Conservation (phyloP, 2,888 invertebrate species). For the Abscondita cerata region DNA sequence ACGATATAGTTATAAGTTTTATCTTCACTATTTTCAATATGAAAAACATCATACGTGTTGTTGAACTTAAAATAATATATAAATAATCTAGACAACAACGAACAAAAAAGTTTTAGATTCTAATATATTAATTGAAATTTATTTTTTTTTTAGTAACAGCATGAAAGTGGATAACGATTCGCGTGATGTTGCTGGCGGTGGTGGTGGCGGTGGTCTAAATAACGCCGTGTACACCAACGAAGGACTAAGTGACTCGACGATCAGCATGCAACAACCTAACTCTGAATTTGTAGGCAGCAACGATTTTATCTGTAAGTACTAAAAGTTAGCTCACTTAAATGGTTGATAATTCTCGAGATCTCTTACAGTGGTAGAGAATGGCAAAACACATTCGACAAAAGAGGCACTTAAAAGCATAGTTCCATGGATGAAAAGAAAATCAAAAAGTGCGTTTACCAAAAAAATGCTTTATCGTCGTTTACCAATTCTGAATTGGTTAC, state of each 20-base stretch:
- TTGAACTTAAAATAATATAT: no score
- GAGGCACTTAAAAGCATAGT: slow-evolving; percentile 43
- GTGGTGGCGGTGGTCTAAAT: slow-evolving; percentile 43
- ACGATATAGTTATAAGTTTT: no score
- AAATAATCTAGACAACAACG: no score
- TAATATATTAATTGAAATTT: no score
- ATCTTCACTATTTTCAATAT: no score
- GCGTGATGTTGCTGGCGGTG: slow-evolving; percentile 47
- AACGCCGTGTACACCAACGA: slow-evolving; percentile 53
- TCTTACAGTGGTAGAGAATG: slow-evolving; percentile 46
- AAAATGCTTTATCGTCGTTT: slow-evolving; percentile 76
- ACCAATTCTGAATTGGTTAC: slow-evolving; percentile 80
- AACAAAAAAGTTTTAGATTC: no score
- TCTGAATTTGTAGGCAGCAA: slow-evolving; percentile 65
- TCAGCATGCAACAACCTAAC: slow-evolving; percentile 50
- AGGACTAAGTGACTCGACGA: slow-evolving; percentile 52
- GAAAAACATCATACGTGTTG: no score
- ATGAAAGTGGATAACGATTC: slow-evolving; percentile 46
- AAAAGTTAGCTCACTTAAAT: background rate
- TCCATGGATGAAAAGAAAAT: slow-evolving; percentile 59
- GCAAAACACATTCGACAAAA: slow-evolving; percentile 31
- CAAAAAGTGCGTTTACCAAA: slow-evolving; percentile 65
- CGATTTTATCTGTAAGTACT: slow-evolving; percentile 63
- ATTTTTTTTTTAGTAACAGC: slow-evolving; percentile 33
- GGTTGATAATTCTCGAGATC: background rate